Conservation (phyloP, 2,797 vertebrate genomes). For the Brachyalestes nurse region DNA sequence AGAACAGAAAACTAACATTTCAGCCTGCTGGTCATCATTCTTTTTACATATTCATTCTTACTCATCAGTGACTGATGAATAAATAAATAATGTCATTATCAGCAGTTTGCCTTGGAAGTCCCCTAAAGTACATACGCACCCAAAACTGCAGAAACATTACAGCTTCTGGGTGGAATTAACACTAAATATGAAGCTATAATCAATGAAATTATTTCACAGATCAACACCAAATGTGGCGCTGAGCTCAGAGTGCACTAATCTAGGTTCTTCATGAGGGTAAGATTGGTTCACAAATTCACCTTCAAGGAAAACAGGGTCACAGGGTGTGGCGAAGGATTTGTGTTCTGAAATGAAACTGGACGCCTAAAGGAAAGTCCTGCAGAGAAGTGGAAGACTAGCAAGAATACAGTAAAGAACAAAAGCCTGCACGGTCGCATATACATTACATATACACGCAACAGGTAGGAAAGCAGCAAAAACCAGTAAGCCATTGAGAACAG, state of each 20-base stretch:
- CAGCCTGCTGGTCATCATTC: conserved; percentile 19
- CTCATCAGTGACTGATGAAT: conserved; percentile 14
- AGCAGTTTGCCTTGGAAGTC: neutral
- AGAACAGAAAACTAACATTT: conserved; percentile 12
- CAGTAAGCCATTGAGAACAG: neutral
- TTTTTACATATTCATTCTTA: conserved; percentile 24
- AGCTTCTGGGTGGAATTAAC: conserved; percentile 20
- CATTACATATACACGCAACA: conserved; percentile 10
- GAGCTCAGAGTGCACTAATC: conserved; percentile 11
- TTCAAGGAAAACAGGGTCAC: neutral
- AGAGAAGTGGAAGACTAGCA: no score
- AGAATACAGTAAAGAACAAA: conserved; percentile 1
- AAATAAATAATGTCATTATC: neutral
- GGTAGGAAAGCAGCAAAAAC: conserved; percentile 11
- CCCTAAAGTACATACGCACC: neutral
- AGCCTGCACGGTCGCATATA: neutral
- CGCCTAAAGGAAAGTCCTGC: neutral
- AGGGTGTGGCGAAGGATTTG: neutral
- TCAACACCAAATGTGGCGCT: conserved; percentile 28
- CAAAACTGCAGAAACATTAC: conserved; percentile 21
- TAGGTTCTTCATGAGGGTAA: neutral
- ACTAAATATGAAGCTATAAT: conserved; percentile 31
- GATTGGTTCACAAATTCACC: neutral
- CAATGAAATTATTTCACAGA: conserved; percentile 35
- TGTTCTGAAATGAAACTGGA: neutral